phyloP scores from a whole-genome alignment of 1,140 invertebrate genomes.

The Brachionus plicatilis region DNA sequence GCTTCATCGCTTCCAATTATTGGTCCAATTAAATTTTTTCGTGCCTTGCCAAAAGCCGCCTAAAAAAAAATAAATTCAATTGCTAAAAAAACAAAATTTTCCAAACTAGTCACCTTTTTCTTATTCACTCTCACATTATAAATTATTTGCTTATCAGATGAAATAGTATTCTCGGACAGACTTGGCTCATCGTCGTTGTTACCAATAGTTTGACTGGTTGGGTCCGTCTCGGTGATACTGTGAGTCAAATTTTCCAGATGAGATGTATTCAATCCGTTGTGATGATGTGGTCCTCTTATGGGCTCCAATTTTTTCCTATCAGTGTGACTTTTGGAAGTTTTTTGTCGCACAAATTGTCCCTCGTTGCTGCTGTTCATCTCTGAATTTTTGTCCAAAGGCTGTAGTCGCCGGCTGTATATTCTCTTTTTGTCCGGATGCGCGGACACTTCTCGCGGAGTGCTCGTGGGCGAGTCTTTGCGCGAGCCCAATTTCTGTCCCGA shows the following conservation, averaged over 20 bases:
- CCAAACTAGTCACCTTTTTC: background rate
- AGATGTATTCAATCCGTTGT: background rate
- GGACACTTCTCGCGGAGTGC: background rate
- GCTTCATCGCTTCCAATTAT: constrained; percentile 21
- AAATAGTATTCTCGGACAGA: constrained; percentile 12
- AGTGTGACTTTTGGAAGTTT: constrained; percentile 5
- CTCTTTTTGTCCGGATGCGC: constrained; percentile 11
- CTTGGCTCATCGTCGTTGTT: constrained; percentile 35
- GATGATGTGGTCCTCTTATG: background rate
- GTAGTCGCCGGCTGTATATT: background rate
- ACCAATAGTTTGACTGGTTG: constrained; percentile 5
- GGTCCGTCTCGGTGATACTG: constrained; percentile 22
- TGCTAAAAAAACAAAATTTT: background rate
- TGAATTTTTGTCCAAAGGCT: constrained; percentile 34
- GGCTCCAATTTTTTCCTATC: constrained; percentile 38
- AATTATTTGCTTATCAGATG: constrained; percentile 33
- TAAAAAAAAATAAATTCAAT: background rate
- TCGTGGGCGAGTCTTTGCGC: constrained; percentile 8
- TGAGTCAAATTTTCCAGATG: constrained; percentile 26
- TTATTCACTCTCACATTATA: background rate
- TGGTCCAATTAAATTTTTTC: constrained; percentile 7
- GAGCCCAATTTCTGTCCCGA: constrained; percentile 20
- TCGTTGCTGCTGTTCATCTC: background rate
- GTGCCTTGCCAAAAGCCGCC: background rate
- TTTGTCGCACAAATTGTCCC: constrained; percentile 28